Conservation (phyloP, 2,888 invertebrate species). For the Erebia ligea region DNA sequence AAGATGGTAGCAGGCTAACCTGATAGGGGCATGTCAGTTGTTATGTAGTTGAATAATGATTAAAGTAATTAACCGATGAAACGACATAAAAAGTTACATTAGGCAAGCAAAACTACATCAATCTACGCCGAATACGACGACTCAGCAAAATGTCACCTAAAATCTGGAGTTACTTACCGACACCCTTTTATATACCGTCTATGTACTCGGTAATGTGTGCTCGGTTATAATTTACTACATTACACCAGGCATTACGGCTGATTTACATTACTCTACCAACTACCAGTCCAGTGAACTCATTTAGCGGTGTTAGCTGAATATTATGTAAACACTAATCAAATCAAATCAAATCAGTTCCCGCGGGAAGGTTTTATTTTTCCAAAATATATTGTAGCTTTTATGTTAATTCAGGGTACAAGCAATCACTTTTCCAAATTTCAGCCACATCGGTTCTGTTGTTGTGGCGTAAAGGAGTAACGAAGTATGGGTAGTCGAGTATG, state of each 20-base stretch:
- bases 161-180: conserved; percentile 3
- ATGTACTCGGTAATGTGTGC: background rate
- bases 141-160: conserved; percentile 12
- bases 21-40: too few relatives aligned
- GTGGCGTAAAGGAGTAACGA: too few relatives aligned
- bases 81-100: background rate
- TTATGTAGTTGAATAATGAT: background rate
- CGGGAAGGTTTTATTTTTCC: too few relatives aligned
- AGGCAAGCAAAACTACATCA: conserved; percentile 7
- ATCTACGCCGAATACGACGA: background rate
- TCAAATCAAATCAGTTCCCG: too few relatives aligned
- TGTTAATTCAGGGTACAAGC: too few relatives aligned
- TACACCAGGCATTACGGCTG: background rate
- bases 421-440: too few relatives aligned
- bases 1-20: too few relatives aligned
- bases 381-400: too few relatives aligned
- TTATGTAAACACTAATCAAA: background rate
- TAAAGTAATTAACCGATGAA: background rate
- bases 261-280: background rate
- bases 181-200: background rate
- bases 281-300: background rate
- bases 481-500: too few relatives aligned
- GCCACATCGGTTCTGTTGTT: too few relatives aligned
- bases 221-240: conserved; percentile 9
- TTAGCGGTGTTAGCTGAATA: too few relatives aligned